Percentiles rank a stretch among this genome's conserved stretches.
These are phyloP conservation scores for Papilio demoleus DNA, from an alignment of 2,888 invertebrate species.

Conservation along the genomic window DNA sequence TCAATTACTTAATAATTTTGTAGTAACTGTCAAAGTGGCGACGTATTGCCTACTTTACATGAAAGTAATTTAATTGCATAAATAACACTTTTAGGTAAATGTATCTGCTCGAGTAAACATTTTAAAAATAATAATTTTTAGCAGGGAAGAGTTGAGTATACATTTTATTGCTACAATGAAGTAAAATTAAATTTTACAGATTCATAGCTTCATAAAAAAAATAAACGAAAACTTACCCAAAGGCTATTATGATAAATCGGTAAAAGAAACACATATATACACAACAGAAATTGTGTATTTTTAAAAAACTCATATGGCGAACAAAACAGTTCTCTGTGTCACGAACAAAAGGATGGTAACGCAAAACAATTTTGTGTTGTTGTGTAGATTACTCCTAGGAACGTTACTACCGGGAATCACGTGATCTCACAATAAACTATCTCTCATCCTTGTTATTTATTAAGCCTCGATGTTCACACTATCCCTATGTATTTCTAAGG, in stretches of 20 bases:
- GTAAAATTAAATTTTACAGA: too few relatives aligned
- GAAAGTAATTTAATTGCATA: not conserved
- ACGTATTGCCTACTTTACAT: not conserved
- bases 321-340: slow-evolving; percentile 59
- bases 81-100: not conserved
- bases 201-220: too few relatives aligned
- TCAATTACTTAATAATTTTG: not conserved
- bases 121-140: too few relatives aligned
- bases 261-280: not conserved
- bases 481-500: slow-evolving; percentile 64
- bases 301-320: slow-evolving; percentile 5
- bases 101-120: not conserved
- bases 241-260: not conserved
- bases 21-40: not conserved
- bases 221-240: not conserved
- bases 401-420: slow-evolving; percentile 78
- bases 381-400: slow-evolving; percentile 57
- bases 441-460: slow-evolving; percentile 78
- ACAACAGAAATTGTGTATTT: not conserved
- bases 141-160: too few relatives aligned
- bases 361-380: slow-evolving; percentile 73
- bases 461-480: slow-evolving; percentile 68
- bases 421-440: slow-evolving; percentile 80
- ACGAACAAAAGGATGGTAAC: slow-evolving; percentile 62
- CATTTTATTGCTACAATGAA: too few relatives aligned